phyloP scores from a whole-genome alignment of 2,113 vertebrate genomes.

The Hiodon alosoides region DNA sequence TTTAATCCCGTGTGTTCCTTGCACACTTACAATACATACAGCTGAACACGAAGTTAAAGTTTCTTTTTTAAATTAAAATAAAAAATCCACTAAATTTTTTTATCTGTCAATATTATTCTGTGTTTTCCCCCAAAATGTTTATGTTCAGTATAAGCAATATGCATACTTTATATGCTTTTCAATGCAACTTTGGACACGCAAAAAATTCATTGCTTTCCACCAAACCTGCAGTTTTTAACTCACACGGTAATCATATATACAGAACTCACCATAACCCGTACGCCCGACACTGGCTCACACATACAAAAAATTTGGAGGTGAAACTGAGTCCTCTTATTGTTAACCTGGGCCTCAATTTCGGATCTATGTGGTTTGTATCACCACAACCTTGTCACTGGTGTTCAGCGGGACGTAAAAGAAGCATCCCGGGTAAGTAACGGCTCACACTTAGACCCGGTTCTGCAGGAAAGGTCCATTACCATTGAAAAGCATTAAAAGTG shows the following conservation, averaged over 20 bases:
- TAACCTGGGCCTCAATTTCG: too few species aligned
- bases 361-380: too few species aligned
- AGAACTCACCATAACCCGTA: too few species aligned
- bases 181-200: conserved; percentile 27
- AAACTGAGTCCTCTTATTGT: too few species aligned
- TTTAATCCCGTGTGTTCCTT: neutral
- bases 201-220: too few species aligned
- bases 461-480: conserved; percentile 1
- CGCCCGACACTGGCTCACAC: too few species aligned
- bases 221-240: neutral
- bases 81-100: conserved; percentile 17
- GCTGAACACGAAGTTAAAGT: conserved; percentile 3
- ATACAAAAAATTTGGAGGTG: too few species aligned
- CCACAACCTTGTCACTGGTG: neutral
- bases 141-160: conserved; percentile 16
- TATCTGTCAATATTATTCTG: neutral
- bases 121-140: conserved; percentile 20
- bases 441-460: too few species aligned
- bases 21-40: conserved; percentile 15
- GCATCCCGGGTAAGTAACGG: too few species aligned
- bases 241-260: neutral
- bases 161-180: conserved; percentile 43
- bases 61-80: neutral
- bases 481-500: conserved; percentile 50
- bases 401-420: neutral